Evolutionary conservation across 37 sponge, comb jelly and placozoan species (phyloP), one percentile per base, ranked within the genome.

Genomic region (Theonella swinhoei): DNA sequence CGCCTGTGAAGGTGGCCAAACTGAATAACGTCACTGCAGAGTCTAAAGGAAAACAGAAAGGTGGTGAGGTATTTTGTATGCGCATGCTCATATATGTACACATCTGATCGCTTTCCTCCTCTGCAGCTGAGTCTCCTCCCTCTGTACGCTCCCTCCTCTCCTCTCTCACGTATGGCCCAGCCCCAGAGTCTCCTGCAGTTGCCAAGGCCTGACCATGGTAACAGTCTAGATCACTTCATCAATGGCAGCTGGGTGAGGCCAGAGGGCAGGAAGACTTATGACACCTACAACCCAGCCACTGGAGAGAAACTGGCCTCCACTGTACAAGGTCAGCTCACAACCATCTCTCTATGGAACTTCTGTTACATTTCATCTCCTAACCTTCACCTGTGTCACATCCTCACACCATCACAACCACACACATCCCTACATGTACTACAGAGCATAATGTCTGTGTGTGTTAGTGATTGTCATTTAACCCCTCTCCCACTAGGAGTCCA

Each of bases 161-260:
- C 41, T 63, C 79, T 31, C 89, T 83, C 19, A 93, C 90, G 72
- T 97, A 97, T 83, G 97, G 97, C 30, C 97, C 97, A 20, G 97
- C 97, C 60, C 97, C 97, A 1, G 97, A 97, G 80, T 84, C 93
- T 14, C 86, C 97, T 43, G 91, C 88, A 33, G 97, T 94, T 19
- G 97, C 85, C 11, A 63, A 97, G 35, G 94, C 96, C 14, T 97
- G 97, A 97, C 64, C 97, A 95, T 67, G 83, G 80, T 3, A 66
- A 93, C 20, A 74, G 37, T 32, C 89, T 97, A 62, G 97, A 95
- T 1, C 97, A 97, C 74, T 97, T 97, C 43, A 92, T 97, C 67
- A 82, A 89, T 58, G 88, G 88, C 60, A 68, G 87, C 40, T 97
- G 97, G 97, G 82, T 90, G 72, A 89, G 60, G 34, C 97, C 97